These are phyloP conservation scores for Samia ricini DNA, from an alignment of 1,140 invertebrate genomes.

Conservation along the genomic window DNA sequence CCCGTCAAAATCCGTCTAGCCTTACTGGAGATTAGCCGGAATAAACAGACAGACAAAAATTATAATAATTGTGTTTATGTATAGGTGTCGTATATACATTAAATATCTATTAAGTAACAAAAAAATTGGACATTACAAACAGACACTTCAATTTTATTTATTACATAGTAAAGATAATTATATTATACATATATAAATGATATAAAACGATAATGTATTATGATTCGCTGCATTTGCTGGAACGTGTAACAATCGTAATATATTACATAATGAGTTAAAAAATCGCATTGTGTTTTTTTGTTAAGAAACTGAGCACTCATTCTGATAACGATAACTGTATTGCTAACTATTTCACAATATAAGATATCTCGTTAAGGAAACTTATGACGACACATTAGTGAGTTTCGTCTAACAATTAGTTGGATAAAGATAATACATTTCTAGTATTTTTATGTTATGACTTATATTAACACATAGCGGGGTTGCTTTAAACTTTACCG, in stretches of 20 bases:
- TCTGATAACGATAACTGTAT: not conserved
- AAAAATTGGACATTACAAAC: no score
- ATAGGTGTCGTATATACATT: no score
- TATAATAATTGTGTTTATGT: not conserved
- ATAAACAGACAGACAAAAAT: no score
- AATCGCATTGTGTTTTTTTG: not conserved
- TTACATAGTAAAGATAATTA: not conserved
- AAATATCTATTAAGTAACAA: not conserved
- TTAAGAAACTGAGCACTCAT: not conserved
- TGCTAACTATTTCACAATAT: not conserved
- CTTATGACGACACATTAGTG: not conserved
- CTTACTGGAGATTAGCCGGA: no score
- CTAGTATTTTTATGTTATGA: no score
- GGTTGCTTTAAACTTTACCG: no score
- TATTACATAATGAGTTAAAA: not conserved
- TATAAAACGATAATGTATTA: not conserved
- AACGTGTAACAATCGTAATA: not conserved
- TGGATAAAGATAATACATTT: no score
- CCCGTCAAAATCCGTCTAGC: no score
- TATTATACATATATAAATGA: not conserved
- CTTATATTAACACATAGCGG: no score
- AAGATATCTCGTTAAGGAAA: not conserved
- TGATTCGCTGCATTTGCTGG: not conserved
- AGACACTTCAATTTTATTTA: not conserved
- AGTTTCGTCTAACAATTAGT: not conserved